phyloP scores from a whole-genome alignment of 2,888 invertebrate species.

The Arge pagana region DNA sequence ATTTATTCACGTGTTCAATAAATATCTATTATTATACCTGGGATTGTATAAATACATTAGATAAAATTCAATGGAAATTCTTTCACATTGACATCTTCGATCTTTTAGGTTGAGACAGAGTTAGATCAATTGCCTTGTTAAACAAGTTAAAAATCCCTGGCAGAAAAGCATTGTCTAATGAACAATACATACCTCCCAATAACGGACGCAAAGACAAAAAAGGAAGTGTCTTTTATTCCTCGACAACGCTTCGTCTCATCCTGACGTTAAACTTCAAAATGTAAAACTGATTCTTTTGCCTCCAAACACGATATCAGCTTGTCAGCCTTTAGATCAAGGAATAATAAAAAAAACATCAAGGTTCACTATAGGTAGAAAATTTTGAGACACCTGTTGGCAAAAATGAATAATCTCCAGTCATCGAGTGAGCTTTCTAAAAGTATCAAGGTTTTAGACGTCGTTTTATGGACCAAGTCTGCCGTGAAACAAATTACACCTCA shows the following conservation, averaged over 20 bases:
- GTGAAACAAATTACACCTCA: slow-evolving; percentile 5
- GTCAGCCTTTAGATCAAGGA: slow-evolving; percentile 15
- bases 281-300: slow-evolving; percentile 11
- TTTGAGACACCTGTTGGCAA: slow-evolving; percentile 7
- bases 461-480: neutral
- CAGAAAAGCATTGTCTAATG: too few species aligned
- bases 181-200: too few species aligned
- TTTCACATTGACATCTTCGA: too few species aligned
- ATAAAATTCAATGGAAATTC: too few species aligned
- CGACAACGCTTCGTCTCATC: slow-evolving; percentile 11
- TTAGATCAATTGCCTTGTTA: too few species aligned
- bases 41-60: too few species aligned
- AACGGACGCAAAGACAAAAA: slow-evolving; percentile 8
- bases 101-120: too few species aligned
- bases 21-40: too few species aligned
- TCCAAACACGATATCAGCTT: slow-evolving; percentile 6
- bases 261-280: slow-evolving; percentile 1
- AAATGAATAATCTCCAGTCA: neutral
- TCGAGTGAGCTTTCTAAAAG: slow-evolving; percentile 3
- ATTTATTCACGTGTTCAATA: too few species aligned
- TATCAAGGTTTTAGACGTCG: neutral
- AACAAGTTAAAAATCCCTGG: too few species aligned
- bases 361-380: slow-evolving; percentile 9
- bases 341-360: slow-evolving; percentile 11
- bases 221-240: slow-evolving; percentile 6